Evolutionary conservation across 2,797 vertebrate genomes (phyloP), one percentile per base, ranked within the genome.

Genomic region (Oceanodroma leucorhoa): DNA sequence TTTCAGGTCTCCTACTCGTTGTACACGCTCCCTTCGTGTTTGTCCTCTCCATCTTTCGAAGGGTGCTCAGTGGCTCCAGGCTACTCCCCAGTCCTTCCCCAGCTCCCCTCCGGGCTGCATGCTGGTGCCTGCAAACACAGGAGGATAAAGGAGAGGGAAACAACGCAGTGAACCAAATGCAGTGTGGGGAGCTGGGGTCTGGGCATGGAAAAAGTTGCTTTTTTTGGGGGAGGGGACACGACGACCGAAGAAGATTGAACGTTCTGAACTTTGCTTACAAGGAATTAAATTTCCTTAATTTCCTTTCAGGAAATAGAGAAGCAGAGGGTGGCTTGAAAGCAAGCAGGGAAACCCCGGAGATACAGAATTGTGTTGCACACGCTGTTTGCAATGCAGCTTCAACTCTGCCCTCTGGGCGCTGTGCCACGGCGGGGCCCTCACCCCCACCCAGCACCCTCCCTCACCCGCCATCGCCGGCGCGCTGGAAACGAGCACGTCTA

Each of bases 1-100:
- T 27, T 73, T 51, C 60, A 38, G 36, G 45, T 75, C 36, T 87
- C 32, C 29, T 38, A 13, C 40, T 75, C 38, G 12, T 62, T 0
- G 0, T 40, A 40, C 27, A 21, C 0, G 2, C 19, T 85, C 20
- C 7, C 54, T 64, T 80, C 43, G 7, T 1, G 2, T 67, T 22
- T 45, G 30, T 43, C 41, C 27, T 78, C 80, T 64, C 43, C 14
- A 54, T 20, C 14, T 78, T 57, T 48, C 26, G 4, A 48, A 55
- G 22, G 0, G 17, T 14, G 34, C 12, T 70, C 43, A 22, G 34
- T 21, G 51, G 19, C 19, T 80, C 34, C 60, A 57, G 29, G n/a
- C 22, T 45, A 16, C 27, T 78, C 24, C 50, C 32, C 30, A 36
- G 45, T 58, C 48, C 29, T 82, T 69, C 32, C 23, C 23, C 29